Conservation (phyloP, 2,888 invertebrate species). For the Aphodius granarius region DNA sequence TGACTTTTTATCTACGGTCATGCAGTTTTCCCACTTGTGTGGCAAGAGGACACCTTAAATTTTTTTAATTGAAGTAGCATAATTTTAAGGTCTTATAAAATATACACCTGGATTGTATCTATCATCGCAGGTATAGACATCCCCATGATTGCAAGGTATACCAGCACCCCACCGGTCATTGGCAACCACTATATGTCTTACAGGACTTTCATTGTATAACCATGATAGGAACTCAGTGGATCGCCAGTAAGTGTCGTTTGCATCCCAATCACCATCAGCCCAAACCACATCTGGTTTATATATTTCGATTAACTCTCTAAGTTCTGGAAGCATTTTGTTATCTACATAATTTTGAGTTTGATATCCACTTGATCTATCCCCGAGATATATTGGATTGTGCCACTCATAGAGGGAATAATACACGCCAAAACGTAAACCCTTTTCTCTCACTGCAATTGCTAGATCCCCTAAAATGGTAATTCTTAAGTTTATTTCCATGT, state of each 20-base stretch:
- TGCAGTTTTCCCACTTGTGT: slow-evolving; percentile 96
- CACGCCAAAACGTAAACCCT: slow-evolving; percentile 73
- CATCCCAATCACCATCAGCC: slow-evolving; percentile 97
- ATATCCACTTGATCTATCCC: slow-evolving; percentile 69
- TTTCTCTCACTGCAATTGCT: slow-evolving; percentile 66
- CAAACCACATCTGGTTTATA: slow-evolving; percentile 81
- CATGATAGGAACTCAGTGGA: slow-evolving; percentile 85
- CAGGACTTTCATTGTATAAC: slow-evolving; percentile 91
- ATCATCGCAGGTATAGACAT: slow-evolving; percentile 83
- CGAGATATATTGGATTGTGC: slow-evolving; percentile 81
- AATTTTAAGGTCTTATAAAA: not conserved
- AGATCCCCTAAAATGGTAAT: slow-evolving; percentile 60
- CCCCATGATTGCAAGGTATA: slow-evolving; percentile 83
- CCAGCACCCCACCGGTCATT: slow-evolving; percentile 94
- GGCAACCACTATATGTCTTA: slow-evolving; percentile 83
- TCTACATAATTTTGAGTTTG: slow-evolving; percentile 67
- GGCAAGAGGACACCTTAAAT: slow-evolving; percentile 51
- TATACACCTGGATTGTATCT: slow-evolving; percentile 74
- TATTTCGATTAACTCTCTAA: slow-evolving; percentile 71
- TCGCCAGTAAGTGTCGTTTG: slow-evolving; percentile 79
- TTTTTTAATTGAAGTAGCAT: not conserved
- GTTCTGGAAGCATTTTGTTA: slow-evolving; percentile 77
- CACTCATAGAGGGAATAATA: slow-evolving; percentile 89
- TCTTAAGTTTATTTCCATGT: not conserved
- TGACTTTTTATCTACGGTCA: slow-evolving; percentile 84